These are phyloP conservation scores for Myoxocephalus aenaeus DNA, from an alignment of 2,797 vertebrate genomes.

Conservation along the genomic window DNA sequence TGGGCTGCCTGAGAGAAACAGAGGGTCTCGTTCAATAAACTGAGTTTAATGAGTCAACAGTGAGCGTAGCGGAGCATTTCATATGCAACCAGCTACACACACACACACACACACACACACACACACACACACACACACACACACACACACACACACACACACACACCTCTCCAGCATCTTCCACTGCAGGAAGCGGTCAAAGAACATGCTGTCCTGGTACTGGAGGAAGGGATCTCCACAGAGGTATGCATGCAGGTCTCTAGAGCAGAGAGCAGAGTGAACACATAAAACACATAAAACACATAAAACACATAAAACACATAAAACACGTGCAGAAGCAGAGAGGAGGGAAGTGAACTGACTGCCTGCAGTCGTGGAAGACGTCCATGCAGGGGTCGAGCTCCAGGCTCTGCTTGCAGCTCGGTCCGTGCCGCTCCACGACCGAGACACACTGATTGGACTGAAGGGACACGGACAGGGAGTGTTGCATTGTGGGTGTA, in stretches of 20 bases:
- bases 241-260: slow-evolving; percentile 78
- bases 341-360: slow-evolving; percentile 46
- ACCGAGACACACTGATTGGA: slow-evolving; percentile 75
- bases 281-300: no score
- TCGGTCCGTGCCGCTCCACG: slow-evolving; percentile 56
- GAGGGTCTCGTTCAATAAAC: background rate
- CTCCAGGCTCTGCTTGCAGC: slow-evolving; percentile 75
- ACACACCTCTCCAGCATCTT: slow-evolving; percentile 86
- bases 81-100: no score
- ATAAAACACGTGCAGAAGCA: background rate
- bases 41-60: no score
- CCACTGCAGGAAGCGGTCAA: slow-evolving; percentile 89
- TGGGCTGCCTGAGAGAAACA: slow-evolving; percentile 78
- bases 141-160: no score
- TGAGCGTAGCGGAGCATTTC: no score
- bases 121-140: no score
- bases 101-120: no score
- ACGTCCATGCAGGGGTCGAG: slow-evolving; percentile 76
- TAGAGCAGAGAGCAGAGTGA: slow-evolving; percentile 42
- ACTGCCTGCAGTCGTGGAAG: slow-evolving; percentile 84
- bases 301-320: no score
- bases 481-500: background rate
- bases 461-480: slow-evolving; percentile 66
- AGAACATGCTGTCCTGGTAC: slow-evolving; percentile 87
- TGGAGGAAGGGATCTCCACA: slow-evolving; percentile 76